A percentile compares a stretch with the other conserved stretches of the same genome.
These are phyloP conservation scores for Archilochus colubris DNA, from an alignment of 2,113 vertebrate species.

Conservation along the genomic window DNA sequence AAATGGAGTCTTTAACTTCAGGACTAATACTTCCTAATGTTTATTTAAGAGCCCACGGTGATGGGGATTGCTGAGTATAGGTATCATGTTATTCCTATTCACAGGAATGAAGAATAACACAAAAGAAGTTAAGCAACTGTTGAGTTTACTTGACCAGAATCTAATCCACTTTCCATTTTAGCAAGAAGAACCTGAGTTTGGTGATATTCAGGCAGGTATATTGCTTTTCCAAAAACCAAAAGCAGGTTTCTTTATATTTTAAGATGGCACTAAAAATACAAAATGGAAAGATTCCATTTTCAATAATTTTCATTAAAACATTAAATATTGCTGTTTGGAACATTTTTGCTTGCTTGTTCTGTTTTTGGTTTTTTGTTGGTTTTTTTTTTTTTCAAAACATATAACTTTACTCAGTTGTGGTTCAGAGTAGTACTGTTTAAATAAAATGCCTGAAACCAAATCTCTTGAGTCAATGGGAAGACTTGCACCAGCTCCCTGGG, in stretches of 20 bases:
- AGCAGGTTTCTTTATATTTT: neutral
- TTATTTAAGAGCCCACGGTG: slow-evolving; percentile 29
- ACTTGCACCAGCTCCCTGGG: neutral
- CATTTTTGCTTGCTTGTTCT: neutral
- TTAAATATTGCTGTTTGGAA: neutral
- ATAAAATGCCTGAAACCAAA: slow-evolving; percentile 26
- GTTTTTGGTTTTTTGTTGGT: too few relatives aligned
- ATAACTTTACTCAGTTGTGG: neutral
- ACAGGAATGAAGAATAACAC: slow-evolving; percentile 31
- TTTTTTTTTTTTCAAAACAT: neutral
- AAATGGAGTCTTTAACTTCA: neutral
- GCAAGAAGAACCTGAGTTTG: neutral
- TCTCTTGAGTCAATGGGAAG: neutral
- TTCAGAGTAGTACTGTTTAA: neutral
- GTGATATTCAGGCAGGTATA: neutral
- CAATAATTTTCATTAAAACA: neutral
- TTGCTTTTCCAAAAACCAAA: neutral
- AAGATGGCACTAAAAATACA: neutral
- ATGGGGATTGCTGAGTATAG: slow-evolving; percentile 10
- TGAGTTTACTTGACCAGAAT: slow-evolving; percentile 41
- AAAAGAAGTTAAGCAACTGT: slow-evolving; percentile 44
- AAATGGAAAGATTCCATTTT: neutral
- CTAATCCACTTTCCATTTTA: slow-evolving; percentile 69
- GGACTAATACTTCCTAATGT: slow-evolving; percentile 46
- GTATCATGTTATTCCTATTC: slow-evolving; percentile 45